Conservation (phyloP, 2,888 invertebrate genomes). For the Phlogophora meticulosa region DNA sequence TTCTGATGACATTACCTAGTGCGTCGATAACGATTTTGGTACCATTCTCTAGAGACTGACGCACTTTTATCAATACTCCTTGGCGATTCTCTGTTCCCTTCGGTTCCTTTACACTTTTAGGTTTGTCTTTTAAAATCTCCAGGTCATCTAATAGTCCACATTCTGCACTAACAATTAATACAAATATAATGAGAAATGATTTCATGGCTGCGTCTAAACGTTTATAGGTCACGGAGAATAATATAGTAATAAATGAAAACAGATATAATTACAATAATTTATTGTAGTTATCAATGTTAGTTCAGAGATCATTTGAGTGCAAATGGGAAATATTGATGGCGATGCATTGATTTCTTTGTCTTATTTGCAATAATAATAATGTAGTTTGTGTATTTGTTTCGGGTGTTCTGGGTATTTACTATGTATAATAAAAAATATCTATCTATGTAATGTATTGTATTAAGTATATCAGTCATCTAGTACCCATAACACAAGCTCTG, state of each 20-base stretch:
- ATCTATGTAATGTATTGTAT: no score
- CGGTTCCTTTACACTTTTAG: slow-evolving; percentile 11
- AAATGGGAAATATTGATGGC: slow-evolving; percentile 19
- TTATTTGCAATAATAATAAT: neutral
- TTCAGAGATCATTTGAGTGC: slow-evolving; percentile 52
- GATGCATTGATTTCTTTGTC: neutral
- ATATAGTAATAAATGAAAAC: slow-evolving; percentile 14
- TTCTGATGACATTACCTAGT: slow-evolving; percentile 36
- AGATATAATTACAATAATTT: neutral
- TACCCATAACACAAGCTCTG: no score
- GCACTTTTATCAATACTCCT: slow-evolving; percentile 35
- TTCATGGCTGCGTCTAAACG: slow-evolving; percentile 42
- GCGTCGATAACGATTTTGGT: slow-evolving; percentile 46
- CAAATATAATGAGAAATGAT: slow-evolving; percentile 28
- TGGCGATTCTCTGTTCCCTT: slow-evolving; percentile 5
- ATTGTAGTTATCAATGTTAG: slow-evolving; percentile 23
- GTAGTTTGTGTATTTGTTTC: no score
- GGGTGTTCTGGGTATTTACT: no score
- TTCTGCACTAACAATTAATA: slow-evolving; percentile 36
- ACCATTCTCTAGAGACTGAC: slow-evolving; percentile 41
- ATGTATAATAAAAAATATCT: no score
- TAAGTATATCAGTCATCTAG: no score
- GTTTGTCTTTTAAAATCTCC: slow-evolving; percentile 19
- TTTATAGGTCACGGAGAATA: slow-evolving; percentile 31
- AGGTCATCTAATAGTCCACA: slow-evolving; percentile 56